Evolutionary conservation across 2,113 vertebrate genomes (phyloP), one percentile per base, ranked within the genome.

Genomic region (Dipodomys stephensi): DNA sequence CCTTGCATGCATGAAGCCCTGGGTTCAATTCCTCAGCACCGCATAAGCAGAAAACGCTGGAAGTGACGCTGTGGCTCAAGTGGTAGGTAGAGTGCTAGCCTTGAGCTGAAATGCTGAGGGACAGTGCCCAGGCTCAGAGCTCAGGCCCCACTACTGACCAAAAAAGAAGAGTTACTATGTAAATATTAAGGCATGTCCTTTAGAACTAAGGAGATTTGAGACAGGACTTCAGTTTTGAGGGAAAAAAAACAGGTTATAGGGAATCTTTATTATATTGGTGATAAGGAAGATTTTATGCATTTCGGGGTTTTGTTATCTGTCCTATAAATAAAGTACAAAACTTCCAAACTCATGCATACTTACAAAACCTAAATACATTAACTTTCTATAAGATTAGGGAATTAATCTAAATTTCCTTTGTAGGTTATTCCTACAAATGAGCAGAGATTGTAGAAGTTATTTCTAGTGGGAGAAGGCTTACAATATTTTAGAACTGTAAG

Each of bases 341-440:
- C 15, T 57, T 77, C 23, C 74, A 83, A 76, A 94, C 20, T 88
- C 85, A 90, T 85, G 32, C 19, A 73, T 86, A 7, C 25, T 67
- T 80, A 30, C 60, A 83, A 82, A 93, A n/a, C 81, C 88, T 90
- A 93, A 92, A 93, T 73, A 32, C 62, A 49, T 80, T 83, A 19
- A 67, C 90, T 91, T 93, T 32, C 94, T 46, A 65, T 62, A 85
- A 90, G 88, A 90, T 90, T 78, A 88, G 88, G 27, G 82, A 72
- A 10, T 69, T 69, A 91, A 49, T 46, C 76, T 30, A 77, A 65
- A 1, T 2, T 79, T 9, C 92, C 49, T 82, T 39, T 96, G 20
- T 73, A 65, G 46, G 87, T 91, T 73, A 67, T 46, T 87, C 8
- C 49, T 74, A 87, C 79, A 74, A 85, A 39, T 79, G 64, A 84